phyloP scores from a whole-genome alignment of 2,797 vertebrate genomes.

The Cyclura pinguis region DNA sequence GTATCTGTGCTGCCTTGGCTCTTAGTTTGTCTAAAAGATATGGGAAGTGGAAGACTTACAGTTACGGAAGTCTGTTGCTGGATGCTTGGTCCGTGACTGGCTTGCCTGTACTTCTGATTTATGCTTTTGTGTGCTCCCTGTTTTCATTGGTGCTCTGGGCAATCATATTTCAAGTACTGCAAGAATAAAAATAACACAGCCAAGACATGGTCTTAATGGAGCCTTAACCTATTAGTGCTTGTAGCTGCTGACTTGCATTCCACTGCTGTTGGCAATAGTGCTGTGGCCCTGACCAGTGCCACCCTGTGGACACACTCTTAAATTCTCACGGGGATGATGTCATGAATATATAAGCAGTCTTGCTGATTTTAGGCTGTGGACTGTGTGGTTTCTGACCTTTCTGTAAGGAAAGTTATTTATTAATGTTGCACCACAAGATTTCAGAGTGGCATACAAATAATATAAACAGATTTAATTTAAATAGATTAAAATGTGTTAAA shows the following conservation, averaged over 20 bases:
- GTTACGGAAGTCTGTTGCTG: background rate
- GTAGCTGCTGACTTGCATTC: background rate
- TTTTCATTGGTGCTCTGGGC: background rate
- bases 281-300: background rate
- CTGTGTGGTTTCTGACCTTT: background rate
- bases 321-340: background rate
- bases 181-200: background rate
- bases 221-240: background rate
- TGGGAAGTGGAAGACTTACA: background rate
- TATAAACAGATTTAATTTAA: background rate
- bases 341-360: background rate
- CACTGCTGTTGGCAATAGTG: background rate
- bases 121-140: background rate
- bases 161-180: background rate
- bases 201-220: background rate
- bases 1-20: background rate
- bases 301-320: background rate
- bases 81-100: fast-evolving
- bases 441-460: background rate
- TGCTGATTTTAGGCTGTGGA: background rate
- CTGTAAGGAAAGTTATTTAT: background rate
- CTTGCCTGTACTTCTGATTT: background rate
- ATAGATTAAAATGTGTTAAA: no score
- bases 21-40: background rate
- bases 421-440: no score